Conservation (phyloP, 2,888 invertebrate species). For the Psylliodes chrysocephalus region DNA sequence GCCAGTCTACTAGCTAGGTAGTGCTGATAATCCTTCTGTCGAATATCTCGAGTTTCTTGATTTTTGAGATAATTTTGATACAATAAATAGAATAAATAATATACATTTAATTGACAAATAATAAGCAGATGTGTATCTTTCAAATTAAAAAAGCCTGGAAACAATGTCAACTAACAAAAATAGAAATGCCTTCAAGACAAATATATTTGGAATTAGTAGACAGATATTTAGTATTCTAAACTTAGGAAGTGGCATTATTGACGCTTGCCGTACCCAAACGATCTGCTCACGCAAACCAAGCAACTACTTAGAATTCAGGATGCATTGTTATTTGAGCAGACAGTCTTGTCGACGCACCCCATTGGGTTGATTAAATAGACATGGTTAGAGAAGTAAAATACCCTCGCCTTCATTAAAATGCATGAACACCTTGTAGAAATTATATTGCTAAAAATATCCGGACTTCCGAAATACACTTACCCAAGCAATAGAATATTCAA, state of each 20-base stretch:
- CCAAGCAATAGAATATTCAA: too few species aligned
- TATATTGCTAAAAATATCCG: background rate
- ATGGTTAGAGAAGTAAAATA: constrained; percentile 8
- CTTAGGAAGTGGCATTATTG: constrained; percentile 7
- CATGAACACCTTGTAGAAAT: constrained; percentile 4
- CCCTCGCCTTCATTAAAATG: constrained; percentile 7
- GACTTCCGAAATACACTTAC: too few species aligned
- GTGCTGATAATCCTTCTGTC: too few species aligned
- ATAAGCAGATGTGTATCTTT: too few species aligned
- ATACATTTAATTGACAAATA: too few species aligned
- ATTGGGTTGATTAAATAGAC: constrained; percentile 21
- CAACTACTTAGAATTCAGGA: constrained; percentile 19
- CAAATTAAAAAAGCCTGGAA: too few species aligned
- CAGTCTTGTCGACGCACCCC: constrained; percentile 19
- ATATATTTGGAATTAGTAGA: background rate
- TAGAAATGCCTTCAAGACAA: too few species aligned
- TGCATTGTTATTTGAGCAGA: constrained; percentile 22
- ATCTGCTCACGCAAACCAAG: constrained; percentile 11
- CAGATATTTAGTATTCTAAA: background rate
- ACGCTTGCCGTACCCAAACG: constrained; percentile 8
- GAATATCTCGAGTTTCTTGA: too few species aligned
- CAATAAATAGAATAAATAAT: too few species aligned
- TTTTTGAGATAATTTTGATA: too few species aligned
- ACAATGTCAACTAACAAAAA: too few species aligned
- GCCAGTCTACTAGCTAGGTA: too few species aligned